These are phyloP conservation scores for Andinoacara biseriatus DNA, from an alignment of 2,113 vertebrate genomes.

Conservation along the genomic window DNA sequence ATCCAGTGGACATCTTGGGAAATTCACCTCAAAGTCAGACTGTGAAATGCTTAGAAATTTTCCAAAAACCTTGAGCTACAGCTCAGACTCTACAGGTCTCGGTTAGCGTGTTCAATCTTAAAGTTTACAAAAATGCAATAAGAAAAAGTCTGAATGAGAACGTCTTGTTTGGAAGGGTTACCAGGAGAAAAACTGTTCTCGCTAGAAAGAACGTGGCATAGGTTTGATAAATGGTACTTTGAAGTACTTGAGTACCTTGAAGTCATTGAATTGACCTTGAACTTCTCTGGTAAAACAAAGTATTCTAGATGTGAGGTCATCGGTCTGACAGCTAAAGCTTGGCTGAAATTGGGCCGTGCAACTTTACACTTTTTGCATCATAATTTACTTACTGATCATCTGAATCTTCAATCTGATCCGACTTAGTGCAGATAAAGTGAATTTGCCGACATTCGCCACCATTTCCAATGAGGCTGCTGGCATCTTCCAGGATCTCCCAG, in stretches of 20 bases:
- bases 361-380: background rate
- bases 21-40: background rate
- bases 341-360: background rate
- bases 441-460: conserved; percentile 58
- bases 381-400: background rate
- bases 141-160: background rate
- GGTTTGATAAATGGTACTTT: background rate
- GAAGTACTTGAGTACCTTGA: background rate
- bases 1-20: fast-evolving
- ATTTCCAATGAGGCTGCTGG: conserved; percentile 38
- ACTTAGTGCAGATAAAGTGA: conserved; percentile 66
- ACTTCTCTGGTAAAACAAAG: background rate
- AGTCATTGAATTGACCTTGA: background rate
- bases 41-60: background rate
- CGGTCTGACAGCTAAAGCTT: background rate
- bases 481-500: conserved; percentile 51
- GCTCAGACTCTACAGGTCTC: background rate
- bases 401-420: background rate
- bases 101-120: background rate
- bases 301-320: background rate
- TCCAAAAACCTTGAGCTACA: background rate
- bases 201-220: background rate
- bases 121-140: fast-evolving
- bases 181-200: fast-evolving
- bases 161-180: background rate